Conservation (phyloP, 2,888 invertebrate species). For the Chironomus tentans region DNA sequence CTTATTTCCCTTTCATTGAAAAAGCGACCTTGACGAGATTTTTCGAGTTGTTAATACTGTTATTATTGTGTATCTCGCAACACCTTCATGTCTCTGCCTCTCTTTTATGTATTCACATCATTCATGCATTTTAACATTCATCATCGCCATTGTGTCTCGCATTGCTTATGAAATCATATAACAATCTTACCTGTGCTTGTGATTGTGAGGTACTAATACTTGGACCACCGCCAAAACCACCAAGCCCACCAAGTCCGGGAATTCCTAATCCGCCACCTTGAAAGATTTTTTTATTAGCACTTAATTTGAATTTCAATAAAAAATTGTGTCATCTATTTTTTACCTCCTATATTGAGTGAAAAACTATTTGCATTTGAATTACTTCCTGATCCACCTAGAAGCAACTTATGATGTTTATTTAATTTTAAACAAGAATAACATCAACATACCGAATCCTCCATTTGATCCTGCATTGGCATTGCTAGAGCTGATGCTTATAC, state of each 20-base stretch:
- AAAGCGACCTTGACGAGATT: neutral
- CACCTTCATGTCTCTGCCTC: neutral
- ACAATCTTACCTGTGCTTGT: slow-evolving; percentile 20
- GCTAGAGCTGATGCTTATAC: slow-evolving; percentile 12
- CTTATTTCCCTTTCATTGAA: neutral
- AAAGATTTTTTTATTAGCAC: neutral
- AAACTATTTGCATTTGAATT: slow-evolving; percentile 20
- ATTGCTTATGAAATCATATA: neutral
- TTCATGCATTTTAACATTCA: neutral
- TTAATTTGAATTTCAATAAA: neutral
- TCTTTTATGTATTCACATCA: neutral
- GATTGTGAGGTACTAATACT: slow-evolving; percentile 5
- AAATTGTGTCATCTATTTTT: neutral
- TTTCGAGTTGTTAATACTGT: neutral
- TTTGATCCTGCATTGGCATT: slow-evolving; percentile 14
- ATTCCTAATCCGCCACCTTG: neutral
- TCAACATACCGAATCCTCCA: slow-evolving; percentile 13
- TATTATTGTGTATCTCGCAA: neutral
- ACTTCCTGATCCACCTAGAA: slow-evolving; percentile 7
- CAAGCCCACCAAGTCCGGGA: neutral
- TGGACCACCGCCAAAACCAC: neutral
- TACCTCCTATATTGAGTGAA: neutral
- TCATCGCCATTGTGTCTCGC: too few species aligned
- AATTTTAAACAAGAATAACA: neutral
- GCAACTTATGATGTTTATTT: neutral